phyloP scores from a whole-genome alignment of 2,888 invertebrate species.

The Calameuta pallipes region DNA sequence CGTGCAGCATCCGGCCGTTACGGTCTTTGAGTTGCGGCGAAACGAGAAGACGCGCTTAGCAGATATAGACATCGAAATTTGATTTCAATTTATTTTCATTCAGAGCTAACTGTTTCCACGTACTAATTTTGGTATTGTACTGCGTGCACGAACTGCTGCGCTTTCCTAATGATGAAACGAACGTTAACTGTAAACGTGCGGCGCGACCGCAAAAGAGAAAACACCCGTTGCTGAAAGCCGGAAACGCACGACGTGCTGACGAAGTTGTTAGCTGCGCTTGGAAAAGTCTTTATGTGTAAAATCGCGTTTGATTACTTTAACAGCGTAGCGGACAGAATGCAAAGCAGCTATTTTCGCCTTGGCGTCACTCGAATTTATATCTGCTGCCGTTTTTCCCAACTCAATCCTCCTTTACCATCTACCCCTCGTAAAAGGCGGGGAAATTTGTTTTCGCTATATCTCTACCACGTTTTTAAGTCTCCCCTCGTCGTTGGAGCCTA shows the following conservation, averaged over 20 bases:
- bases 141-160: background rate
- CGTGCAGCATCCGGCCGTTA: background rate
- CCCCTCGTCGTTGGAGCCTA: background rate
- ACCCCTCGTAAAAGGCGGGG: background rate
- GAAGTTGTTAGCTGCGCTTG: constrained; percentile 2
- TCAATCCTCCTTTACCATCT: background rate
- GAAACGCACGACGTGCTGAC: background rate
- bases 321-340: constrained; percentile 9
- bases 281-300: constrained; percentile 21
- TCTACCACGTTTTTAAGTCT: background rate
- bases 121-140: background rate
- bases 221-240: background rate
- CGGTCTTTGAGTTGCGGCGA: background rate
- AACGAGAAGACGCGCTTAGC: background rate
- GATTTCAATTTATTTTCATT: background rate
- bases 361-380: constrained; percentile 8
- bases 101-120: background rate
- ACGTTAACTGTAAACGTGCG: background rate
- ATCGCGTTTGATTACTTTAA: constrained; percentile 23
- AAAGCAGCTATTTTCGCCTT: constrained; percentile 24
- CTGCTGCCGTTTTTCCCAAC: background rate
- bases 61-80: background rate
- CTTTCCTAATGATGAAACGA: background rate
- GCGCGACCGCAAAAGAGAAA: background rate
- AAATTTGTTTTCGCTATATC: constrained; percentile 10